A percentile compares a stretch with the other conserved stretches of the same genome.
These are phyloP conservation scores for Micromesistius poutassou DNA, from an alignment of 2,797 vertebrate genomes.

Conservation along the genomic window DNA sequence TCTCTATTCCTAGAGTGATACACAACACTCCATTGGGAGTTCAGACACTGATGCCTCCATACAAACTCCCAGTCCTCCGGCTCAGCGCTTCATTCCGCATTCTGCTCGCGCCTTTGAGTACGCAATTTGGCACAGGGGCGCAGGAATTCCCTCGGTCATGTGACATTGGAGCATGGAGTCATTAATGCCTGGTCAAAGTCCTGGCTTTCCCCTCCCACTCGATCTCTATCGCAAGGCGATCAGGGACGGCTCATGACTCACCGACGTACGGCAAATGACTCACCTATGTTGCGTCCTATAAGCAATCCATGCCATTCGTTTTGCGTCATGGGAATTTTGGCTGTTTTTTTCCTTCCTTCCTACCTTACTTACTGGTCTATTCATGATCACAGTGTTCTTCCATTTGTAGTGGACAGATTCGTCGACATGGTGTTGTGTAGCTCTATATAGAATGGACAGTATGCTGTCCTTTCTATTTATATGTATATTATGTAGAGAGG, in stretches of 20 bases:
- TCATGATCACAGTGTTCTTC: neutral
- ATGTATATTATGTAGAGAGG: neutral
- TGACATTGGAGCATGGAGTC: slow-evolving; percentile 47
- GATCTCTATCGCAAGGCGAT: neutral
- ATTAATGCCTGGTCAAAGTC: slow-evolving; percentile 42
- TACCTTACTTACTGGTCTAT: no score
- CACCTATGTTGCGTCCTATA: neutral
- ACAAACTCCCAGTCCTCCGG: neutral
- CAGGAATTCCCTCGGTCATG: slow-evolving; percentile 68
- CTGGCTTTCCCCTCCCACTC: slow-evolving; percentile 33
- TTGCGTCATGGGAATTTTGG: neutral
- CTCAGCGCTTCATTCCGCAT: slow-evolving; percentile 35
- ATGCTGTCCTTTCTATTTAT: neutral
- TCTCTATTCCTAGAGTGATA: neutral
- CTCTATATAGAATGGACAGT: neutral
- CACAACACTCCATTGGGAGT: neutral
- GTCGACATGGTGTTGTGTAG: neutral
- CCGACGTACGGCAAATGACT: neutral
- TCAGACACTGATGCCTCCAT: neutral
- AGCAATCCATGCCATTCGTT: neutral
- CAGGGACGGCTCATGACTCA: neutral
- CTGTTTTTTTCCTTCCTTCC: neutral
- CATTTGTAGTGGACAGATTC: neutral
- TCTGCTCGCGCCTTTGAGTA: slow-evolving; percentile 10
- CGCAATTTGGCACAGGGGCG: slow-evolving; percentile 29